Conservation (phyloP, 2,888 invertebrate species). For the Tetanocera ferruginea region DNA sequence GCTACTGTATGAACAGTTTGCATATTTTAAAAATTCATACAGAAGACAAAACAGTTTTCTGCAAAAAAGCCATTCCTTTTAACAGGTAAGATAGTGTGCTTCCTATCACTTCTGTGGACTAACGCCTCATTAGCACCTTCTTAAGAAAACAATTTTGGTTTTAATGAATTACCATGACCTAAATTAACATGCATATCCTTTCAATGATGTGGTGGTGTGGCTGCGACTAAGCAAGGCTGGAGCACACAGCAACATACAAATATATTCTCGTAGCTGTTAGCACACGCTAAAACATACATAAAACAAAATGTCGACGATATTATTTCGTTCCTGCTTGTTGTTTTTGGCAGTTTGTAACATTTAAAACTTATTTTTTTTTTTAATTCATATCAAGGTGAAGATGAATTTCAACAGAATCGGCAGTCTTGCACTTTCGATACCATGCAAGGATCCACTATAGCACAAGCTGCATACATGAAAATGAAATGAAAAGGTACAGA, state of each 20-base stretch:
- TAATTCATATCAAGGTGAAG: constrained; percentile 21
- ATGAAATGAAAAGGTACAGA: background rate
- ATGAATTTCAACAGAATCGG: background rate
- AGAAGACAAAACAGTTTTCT: too few species aligned
- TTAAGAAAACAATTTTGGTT: constrained; percentile 13
- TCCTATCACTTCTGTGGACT: background rate
- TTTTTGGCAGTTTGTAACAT: background rate
- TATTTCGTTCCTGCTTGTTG: background rate
- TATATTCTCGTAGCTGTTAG: background rate
- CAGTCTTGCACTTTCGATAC: background rate
- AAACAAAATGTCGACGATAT: background rate
- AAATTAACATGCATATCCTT: constrained; percentile 66
- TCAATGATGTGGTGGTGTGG: background rate
- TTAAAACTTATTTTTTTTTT: constrained; percentile 1
- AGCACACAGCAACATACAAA: background rate
- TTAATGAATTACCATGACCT: constrained; percentile 63
- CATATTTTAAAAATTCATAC: background rate
- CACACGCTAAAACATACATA: background rate
- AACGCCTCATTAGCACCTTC: background rate
- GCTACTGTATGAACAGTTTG: background rate
- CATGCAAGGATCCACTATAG: background rate
- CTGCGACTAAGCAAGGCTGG: background rate
- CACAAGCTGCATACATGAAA: background rate
- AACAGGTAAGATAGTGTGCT: too few species aligned
- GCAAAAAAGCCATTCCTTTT: background rate